Base-by-base conservation (phyloP, 1,140 invertebrate genomes). In the Drosophila simulans region DNA sequence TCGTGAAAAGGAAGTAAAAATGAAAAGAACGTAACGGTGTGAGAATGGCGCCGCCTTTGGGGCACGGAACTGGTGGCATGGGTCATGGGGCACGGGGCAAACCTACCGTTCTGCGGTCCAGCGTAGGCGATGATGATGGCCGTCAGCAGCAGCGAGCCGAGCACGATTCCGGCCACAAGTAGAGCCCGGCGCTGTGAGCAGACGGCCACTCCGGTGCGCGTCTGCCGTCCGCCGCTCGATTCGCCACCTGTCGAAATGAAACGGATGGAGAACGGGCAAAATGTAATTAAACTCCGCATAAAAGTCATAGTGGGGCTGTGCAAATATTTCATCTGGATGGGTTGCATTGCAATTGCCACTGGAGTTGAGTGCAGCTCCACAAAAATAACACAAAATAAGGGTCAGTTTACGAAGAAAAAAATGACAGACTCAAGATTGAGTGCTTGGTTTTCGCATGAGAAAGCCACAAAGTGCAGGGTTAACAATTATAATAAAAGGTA, bases 51-150 rank as follows among this genome's bases (percentile, higher is more conserved):
- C 22, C 4, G 51, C 20, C 20, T 20, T 25, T 31, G 25, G n/a
- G 31, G 31, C 49, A 52, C 49, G 25, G n/a, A n/a, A 15, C 25
- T 8, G 5, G 13, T 48, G 22, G 25, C 22, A 48, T 31, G 48
- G 51, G 31, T 25, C 42, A 20, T 20, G 64, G 66, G 71, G 25
- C 42, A 80, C 72, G 75, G 59, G 71, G 76, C 64, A 80, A 68
- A 89, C 90, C 71, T 91, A 91, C 90, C 90, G 83, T 90, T 91
- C 74, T 88, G 95, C 66, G 97, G 96, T 86, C 96, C 95, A 53
- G 97, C 97, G 91, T 98, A 98, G 49, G 97, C 97, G 70, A 98
- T 97, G 66, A 98, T 95, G 64, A 98, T 93, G 49, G 97, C 96
- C 76, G 97, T 95, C 53, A 95, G 93, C 80, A 98, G 95, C 70